Percentiles rank a stretch among this genome's conserved stretches.
Conservation (phyloP, 2,888 invertebrate genomes). For the Mamestra brassicae region DNA sequence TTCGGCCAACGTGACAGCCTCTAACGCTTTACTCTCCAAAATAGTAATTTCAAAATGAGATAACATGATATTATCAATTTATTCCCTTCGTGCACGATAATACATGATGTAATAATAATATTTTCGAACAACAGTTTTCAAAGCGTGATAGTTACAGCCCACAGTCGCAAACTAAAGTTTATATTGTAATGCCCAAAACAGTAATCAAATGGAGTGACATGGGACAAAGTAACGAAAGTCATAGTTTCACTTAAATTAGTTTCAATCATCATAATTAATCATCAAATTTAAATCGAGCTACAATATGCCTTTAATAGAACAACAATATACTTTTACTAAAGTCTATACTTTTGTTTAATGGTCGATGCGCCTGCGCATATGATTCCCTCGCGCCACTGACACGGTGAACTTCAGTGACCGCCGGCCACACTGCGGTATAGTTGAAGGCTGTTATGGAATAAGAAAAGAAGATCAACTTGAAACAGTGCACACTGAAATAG, state of each 20-base stretch:
- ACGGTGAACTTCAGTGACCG: constrained; percentile 70
- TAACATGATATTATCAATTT: constrained; percentile 55
- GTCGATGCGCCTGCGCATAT: constrained; percentile 53
- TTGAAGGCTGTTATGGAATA: constrained; percentile 1
- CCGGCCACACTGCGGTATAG: constrained; percentile 26
- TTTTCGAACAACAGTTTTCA: constrained; percentile 46
- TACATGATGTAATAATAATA: constrained; percentile 46
- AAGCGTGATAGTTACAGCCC: constrained; percentile 58
- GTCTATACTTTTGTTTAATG: constrained; percentile 48
- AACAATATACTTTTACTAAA: not conserved
- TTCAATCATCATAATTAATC: not conserved
- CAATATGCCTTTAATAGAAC: not conserved
- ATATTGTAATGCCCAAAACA: constrained; percentile 31
- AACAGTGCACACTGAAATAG: not conserved
- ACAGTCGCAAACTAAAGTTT: constrained; percentile 29
- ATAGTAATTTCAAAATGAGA: constrained; percentile 16
- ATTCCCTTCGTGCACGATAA: constrained; percentile 52
- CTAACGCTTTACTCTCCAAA: not conserved
- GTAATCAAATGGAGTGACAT: constrained; percentile 43
- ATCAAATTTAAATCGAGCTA: constrained; percentile 24
- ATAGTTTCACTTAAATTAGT: constrained; percentile 36
- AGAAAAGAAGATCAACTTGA: constrained; percentile 42
- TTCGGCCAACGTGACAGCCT: not conserved
- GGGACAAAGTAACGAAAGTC: not conserved
- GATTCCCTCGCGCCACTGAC: constrained; percentile 74